Conservation (phyloP, 2,113 vertebrate species). For the Echinops telfairi region DNA sequence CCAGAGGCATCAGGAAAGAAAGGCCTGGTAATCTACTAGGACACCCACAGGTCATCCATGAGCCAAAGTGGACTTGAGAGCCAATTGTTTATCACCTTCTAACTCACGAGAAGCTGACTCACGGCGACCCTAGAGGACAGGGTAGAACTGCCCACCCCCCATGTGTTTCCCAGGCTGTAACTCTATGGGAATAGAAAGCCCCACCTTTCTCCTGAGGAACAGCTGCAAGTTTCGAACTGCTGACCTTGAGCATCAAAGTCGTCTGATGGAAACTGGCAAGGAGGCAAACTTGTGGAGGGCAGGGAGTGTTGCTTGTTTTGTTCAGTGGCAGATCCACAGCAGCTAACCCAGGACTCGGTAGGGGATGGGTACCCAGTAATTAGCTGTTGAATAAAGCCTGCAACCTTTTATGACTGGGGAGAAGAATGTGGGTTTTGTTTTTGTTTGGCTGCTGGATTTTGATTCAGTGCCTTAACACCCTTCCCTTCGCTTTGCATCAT, state of each 20-base stretch:
- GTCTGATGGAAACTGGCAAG: neutral
- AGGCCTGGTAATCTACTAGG: neutral
- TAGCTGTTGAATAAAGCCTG: neutral
- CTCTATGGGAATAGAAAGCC: too few species aligned
- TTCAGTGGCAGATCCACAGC: neutral
- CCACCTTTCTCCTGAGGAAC: too few species aligned
- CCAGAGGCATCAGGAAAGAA: neutral
- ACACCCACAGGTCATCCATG: too few species aligned
- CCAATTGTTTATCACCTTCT: too few species aligned
- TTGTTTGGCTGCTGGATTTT: conserved; percentile 7
- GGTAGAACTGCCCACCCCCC: too few species aligned
- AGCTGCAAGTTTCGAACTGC: too few species aligned
- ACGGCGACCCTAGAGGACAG: too few species aligned
- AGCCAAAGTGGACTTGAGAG: too few species aligned
- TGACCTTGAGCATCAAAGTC: too few species aligned
- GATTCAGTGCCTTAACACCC: neutral
- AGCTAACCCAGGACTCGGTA: neutral
- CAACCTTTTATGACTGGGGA: neutral
- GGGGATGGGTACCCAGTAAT: neutral
- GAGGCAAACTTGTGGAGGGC: neutral
- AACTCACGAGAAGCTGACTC: too few species aligned
- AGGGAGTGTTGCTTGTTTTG: neutral
- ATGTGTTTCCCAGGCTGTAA: too few species aligned
- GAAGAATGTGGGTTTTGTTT: neutral
- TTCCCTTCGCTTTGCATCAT: conserved; percentile 12